Conservation (phyloP, 2,797 vertebrate genomes). For the Chaunax sp. region DNA sequence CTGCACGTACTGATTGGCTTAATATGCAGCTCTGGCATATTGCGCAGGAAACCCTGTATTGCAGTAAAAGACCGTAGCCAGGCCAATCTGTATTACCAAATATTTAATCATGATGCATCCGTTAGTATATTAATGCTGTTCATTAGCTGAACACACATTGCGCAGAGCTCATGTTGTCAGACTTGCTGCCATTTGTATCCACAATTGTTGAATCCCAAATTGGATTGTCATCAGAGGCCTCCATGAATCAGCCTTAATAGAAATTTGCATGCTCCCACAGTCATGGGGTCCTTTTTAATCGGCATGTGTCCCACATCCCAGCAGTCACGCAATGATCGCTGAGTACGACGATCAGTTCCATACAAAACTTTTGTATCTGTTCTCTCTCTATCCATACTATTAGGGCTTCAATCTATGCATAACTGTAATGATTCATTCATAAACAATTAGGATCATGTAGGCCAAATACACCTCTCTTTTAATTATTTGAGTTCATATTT, state of each 20-base stretch:
- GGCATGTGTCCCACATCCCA: conserved; percentile 8
- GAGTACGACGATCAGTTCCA: neutral
- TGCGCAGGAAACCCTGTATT: conserved; percentile 46
- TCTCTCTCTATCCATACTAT: conserved; percentile 1
- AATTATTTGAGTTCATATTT: conserved; percentile 34
- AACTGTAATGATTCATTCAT: conserved; percentile 10
- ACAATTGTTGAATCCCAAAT: conserved; percentile 51
- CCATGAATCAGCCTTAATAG: conserved; percentile 64
- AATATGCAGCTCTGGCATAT: conserved; percentile 43
- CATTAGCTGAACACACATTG: conserved; percentile 49
- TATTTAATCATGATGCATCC: conserved; percentile 53
- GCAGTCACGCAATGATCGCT: neutral
- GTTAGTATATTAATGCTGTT: conserved; percentile 58
- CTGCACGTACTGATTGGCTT: conserved; percentile 43
- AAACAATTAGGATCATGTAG: neutral
- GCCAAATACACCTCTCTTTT: conserved; percentile 9
- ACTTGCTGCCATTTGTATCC: conserved; percentile 23
- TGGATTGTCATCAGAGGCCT: conserved; percentile 52
- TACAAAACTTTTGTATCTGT: conserved; percentile 5
- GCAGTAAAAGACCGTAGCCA: conserved; percentile 24
- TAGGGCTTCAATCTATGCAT: conserved; percentile 4
- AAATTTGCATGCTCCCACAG: conserved; percentile 22
- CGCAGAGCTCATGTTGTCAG: conserved; percentile 31
- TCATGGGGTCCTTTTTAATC: conserved; percentile 22
- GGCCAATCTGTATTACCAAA: conserved; percentile 29